Evolutionary conservation across 2,888 invertebrate genomes (phyloP).

Genomic region (Ischnus inquisitorius): DNA sequence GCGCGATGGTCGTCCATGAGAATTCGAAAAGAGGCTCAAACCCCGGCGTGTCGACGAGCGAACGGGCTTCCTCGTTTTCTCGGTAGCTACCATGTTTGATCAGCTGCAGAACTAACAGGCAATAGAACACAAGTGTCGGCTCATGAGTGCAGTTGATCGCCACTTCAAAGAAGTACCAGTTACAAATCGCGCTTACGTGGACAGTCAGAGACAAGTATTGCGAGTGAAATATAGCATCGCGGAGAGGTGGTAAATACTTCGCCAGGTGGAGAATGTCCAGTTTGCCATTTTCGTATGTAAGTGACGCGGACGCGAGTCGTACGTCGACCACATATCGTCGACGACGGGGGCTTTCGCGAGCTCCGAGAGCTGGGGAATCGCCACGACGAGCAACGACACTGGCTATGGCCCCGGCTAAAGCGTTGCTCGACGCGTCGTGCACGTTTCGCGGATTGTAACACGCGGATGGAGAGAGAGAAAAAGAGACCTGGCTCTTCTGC

Average conservation of each 20-base stretch:
- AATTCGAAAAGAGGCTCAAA: slow-evolving; percentile 59
- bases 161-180: slow-evolving; percentile 73
- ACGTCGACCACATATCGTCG: slow-evolving; percentile 31
- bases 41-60: slow-evolving; percentile 64
- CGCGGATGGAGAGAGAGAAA: slow-evolving; percentile 34
- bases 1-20: slow-evolving; percentile 43
- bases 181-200: slow-evolving; percentile 75
- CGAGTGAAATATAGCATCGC: slow-evolving; percentile 29
- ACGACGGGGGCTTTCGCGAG: slow-evolving; percentile 18
- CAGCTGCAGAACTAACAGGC: slow-evolving; percentile 29
- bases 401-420: background rate
- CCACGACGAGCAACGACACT: slow-evolving; percentile 42
- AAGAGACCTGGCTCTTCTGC: slow-evolving; percentile 69
- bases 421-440: slow-evolving; percentile 25
- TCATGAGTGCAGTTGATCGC: slow-evolving; percentile 60
- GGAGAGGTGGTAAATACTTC: slow-evolving; percentile 70
- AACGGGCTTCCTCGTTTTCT: slow-evolving; percentile 73
- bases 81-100: slow-evolving; percentile 40
- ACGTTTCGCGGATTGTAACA: slow-evolving; percentile 52
- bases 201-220: slow-evolving; percentile 60
- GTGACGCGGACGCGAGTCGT: slow-evolving; percentile 31
- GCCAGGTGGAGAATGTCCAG: slow-evolving; percentile 74
- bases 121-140: slow-evolving; percentile 33
- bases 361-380: slow-evolving; percentile 17
- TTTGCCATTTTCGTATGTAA: slow-evolving; percentile 78